Percentiles rank a stretch among this genome's conserved stretches.
Conservation (phyloP, 1,140 invertebrate genomes). For the Neotoxoptera formosana region DNA sequence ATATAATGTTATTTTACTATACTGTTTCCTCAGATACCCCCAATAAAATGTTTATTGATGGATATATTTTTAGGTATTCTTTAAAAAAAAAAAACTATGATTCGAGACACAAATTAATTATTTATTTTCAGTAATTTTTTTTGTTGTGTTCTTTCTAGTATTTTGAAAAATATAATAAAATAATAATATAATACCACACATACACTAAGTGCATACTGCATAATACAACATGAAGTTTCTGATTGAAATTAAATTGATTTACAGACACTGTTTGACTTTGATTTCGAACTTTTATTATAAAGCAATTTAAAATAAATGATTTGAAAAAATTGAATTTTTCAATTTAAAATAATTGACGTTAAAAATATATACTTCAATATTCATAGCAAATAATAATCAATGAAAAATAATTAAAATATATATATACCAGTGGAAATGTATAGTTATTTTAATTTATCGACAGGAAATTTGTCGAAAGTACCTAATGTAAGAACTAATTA, state of each 20-base stretch:
- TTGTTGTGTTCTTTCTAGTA: not conserved
- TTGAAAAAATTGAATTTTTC: not conserved
- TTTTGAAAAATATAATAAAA: not conserved
- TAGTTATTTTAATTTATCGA: not conserved
- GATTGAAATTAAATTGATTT: not conserved
- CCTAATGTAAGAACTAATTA: not conserved
- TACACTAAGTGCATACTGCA: not conserved
- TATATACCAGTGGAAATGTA: not conserved
- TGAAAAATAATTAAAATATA: conserved; percentile 9
- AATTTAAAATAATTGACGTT: not conserved
- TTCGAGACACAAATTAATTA: not conserved
- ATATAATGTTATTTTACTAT: too few relatives aligned
- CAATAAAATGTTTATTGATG: not conserved
- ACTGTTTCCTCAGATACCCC: not conserved
- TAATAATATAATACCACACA: not conserved
- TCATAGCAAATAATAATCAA: not conserved
- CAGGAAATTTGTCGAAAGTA: not conserved
- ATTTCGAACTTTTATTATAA: not conserved
- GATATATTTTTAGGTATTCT: not conserved
- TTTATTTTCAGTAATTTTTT: not conserved
- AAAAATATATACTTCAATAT: not conserved
- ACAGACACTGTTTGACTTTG: not conserved
- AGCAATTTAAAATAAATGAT: not conserved
- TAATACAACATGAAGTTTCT: not conserved
- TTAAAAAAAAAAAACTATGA: not conserved